Percentiles rank a stretch among this genome's conserved stretches.
phyloP scores from a whole-genome alignment of 2,113 vertebrate genomes.

The Entosphenus tridentatus region DNA sequence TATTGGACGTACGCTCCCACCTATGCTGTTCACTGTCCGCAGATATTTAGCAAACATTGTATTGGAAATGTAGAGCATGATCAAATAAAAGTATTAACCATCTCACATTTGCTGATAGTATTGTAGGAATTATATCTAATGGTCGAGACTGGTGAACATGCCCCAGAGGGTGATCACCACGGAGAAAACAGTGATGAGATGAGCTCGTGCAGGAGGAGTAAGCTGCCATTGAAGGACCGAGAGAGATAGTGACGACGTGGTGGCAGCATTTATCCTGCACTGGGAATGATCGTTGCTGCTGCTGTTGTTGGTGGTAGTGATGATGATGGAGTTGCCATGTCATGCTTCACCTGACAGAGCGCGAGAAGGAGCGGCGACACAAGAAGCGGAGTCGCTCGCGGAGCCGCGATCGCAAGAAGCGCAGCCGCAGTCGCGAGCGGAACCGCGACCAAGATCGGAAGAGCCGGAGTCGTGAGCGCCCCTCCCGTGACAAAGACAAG shows the following conservation, averaged over 20 bases:
- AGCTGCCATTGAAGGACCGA: neutral
- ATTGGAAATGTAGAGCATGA: too few relatives aligned
- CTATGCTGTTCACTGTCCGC: too few relatives aligned
- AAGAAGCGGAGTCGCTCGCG: slow-evolving; percentile 21
- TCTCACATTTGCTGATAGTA: too few relatives aligned
- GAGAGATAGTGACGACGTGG: neutral
- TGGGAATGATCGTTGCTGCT: neutral
- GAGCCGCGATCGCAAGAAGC: slow-evolving; percentile 22
- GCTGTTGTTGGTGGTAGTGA: neutral
- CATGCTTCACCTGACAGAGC: slow-evolving; percentile 16
- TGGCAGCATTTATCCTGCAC: neutral
- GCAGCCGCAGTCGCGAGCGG: slow-evolving; percentile 26
- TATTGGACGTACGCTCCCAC: too few relatives aligned
- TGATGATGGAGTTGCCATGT: neutral
- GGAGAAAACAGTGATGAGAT: too few relatives aligned
- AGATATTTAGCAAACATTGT: too few relatives aligned
- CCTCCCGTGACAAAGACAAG: slow-evolving; percentile 19
- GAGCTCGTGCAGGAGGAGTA: neutral
- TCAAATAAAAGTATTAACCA: too few relatives aligned
- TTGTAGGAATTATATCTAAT: too few relatives aligned
- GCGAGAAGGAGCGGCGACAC: slow-evolving; percentile 24
- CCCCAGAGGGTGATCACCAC: too few relatives aligned
- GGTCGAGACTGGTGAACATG: too few relatives aligned
- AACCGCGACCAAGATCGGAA: slow-evolving; percentile 17
- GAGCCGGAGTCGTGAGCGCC: slow-evolving; percentile 9